These are phyloP conservation scores for Boloria euphrosyne DNA, from an alignment of 2,888 invertebrate species.

Conservation along the genomic window DNA sequence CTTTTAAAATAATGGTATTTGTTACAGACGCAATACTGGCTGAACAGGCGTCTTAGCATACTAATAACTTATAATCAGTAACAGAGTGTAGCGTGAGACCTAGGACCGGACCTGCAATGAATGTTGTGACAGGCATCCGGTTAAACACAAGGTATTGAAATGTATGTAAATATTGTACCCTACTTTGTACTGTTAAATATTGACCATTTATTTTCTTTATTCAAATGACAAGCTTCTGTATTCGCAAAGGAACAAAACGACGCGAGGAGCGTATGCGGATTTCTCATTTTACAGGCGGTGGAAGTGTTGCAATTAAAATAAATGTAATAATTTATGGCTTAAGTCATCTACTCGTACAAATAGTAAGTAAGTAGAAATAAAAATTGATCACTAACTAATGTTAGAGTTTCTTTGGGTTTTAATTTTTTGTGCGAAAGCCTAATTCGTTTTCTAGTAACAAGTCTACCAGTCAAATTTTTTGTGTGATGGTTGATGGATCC, in stretches of 20 bases:
- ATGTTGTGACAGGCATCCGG: constrained; percentile 35
- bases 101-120: constrained; percentile 23
- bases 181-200: constrained; percentile 29
- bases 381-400: too few species aligned
- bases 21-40: not conserved
- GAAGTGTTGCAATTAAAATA: not conserved
- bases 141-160: constrained; percentile 32
- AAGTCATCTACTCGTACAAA: too few species aligned
- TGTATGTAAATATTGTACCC: constrained; percentile 35
- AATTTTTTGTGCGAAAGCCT: too few species aligned
- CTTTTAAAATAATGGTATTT: constrained; percentile 12
- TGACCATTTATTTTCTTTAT: constrained; percentile 28
- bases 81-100: constrained; percentile 14
- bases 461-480: too few species aligned
- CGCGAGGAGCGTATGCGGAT: not conserved
- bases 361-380: too few species aligned
- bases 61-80: constrained; percentile 23
- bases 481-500: too few species aligned
- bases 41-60: constrained; percentile 21
- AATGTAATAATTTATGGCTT: too few species aligned
- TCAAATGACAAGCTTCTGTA: constrained; percentile 18
- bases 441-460: too few species aligned
- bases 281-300: not conserved
- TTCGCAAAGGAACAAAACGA: not conserved
- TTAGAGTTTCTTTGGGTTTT: too few species aligned